Evolutionary conservation across 1,140 invertebrate genomes (phyloP), one percentile per base, ranked within the genome.

Genomic region (Lepidostoma basale): DNA sequence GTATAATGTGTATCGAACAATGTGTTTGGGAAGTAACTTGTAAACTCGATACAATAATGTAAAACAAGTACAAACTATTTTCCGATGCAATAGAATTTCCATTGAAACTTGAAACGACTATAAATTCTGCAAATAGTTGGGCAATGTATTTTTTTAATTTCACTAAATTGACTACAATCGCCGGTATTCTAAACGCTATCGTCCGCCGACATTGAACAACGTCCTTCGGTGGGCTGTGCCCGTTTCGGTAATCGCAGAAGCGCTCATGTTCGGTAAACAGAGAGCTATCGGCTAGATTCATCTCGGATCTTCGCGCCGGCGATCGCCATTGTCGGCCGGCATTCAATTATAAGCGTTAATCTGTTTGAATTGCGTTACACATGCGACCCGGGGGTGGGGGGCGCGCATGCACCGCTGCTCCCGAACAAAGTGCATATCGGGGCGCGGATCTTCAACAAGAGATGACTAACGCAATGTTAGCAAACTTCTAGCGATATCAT

Each of bases 381-480:
- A 22, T 39, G 54, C 54, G 25, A 23, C 54, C 12, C 26, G 10
- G 20, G 18, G 10, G 22, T 18, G n/a, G n/a, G 26, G 3, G 10
- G 44, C 23, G 30, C 22, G 14, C 54, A 59, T 59, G 54, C 54
- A 39, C 36, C 54, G 33, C 16, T 40, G 54, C 54, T 40, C 54
- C 30, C n/a, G 54, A 59, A 59, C 54, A 59, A 59, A 59, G 54
- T 59, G 54, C 54, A 59, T 59, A 59, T 39, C 54, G 40, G 14
- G 22, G 20, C 16, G 23, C 12, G 54, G 22, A 36, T 40, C 30
- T 39, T 14, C 54, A n/a, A 22, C 30, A 14, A 33, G 54, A n/a
- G 49, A 20, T 59, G 54, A 59, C 33, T 59, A 59, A 59, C 30
- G 20, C 26, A n/a, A n/a, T n/a, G n/a, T n/a, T n/a, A n/a, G n/a